Evolutionary conservation across 2,888 invertebrate species (phyloP), one percentile per base, ranked within the genome.

Genomic region (Ectobius pallidus): DNA sequence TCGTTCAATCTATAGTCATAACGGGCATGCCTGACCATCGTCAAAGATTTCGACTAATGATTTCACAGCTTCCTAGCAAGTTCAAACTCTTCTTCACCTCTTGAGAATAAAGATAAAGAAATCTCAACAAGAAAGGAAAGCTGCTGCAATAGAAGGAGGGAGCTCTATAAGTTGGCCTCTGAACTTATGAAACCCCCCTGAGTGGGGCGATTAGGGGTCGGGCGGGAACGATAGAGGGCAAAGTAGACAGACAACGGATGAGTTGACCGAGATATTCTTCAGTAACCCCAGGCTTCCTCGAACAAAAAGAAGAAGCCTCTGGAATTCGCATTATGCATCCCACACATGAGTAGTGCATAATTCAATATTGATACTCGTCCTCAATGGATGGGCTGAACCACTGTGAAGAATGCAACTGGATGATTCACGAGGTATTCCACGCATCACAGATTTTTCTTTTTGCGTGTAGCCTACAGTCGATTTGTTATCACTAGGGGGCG

Each of bases 41-140:
- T 14, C 30, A 4, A 16, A 58, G 58, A 58, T 58, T 58, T 58
- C 58, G 22, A 32, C 32, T 58, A 55, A 55, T 55, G 58, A 58
- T 32, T 58, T 32, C 58, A 58, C 58, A 1, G 55, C 27, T 58
- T 58, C 58, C 27, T 58, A n/a, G n/a, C n/a, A n/a, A 1, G 58
- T 30, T 30, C 27, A 27, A 9, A 14, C 55, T 55, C 55, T 14
- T 9, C 25, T 27, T 55, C 27, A 27, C 27, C 2, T 58, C 58
- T 30, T 30, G n/a, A n/a, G 30, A 30, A 30, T 30, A 58, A 52
- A 30, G 27, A 18, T 16, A 11, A 20, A 58, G 16, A 32, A 58
- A 52, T 25, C 25, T 14, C 11, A 25, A 52, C 25, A 52, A 52
- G 52, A 52, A 58, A n/a, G 58, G n/a, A 58, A 58, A 4, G 32